Percentiles rank a stretch among this genome's conserved stretches.
Conservation (phyloP, 2,797 vertebrate genomes). For the Arctocebus calabarensis region DNA sequence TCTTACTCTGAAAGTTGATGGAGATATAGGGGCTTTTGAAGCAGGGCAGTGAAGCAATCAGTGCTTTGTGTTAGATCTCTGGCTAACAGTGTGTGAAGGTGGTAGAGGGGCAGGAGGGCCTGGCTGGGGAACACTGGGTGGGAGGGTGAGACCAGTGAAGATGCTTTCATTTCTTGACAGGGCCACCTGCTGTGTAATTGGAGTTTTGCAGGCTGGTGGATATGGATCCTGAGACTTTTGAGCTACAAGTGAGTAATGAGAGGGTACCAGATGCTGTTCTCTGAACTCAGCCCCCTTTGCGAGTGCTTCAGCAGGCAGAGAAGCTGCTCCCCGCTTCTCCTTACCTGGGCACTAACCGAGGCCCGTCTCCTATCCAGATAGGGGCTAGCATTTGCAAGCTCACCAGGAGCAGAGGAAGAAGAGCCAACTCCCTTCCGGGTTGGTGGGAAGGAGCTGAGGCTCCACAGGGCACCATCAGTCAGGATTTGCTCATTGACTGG, state of each 20-base stretch:
- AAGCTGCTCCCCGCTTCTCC: neutral
- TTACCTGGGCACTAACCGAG: conserved; percentile 39
- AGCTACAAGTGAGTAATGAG: conserved; percentile 36
- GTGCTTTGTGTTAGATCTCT: neutral
- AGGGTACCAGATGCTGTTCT: conserved; percentile 62
- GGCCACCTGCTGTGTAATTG: conserved; percentile 42
- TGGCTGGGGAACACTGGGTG: neutral
- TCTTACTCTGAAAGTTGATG: neutral
- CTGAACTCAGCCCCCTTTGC: neutral
- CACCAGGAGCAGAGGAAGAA: conserved; percentile 50
- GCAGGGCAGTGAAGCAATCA: neutral
- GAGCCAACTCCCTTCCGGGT: conserved; percentile 64
- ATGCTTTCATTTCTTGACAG: conserved; percentile 57
- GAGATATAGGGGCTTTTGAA: neutral
- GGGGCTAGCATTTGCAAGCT: conserved; percentile 68
- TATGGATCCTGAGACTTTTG: neutral
- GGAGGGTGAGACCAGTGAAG: neutral
- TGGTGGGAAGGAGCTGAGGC: conserved; percentile 11
- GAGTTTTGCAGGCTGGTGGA: conserved; percentile 41
- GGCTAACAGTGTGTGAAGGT: neutral
- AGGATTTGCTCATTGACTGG: conserved; percentile 69
- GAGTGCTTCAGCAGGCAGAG: conserved; percentile 4
- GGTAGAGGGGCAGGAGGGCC: neutral
- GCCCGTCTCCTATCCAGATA: conserved; percentile 46
- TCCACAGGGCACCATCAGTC: conserved; percentile 65